Evolutionary conservation across 2,888 invertebrate species (phyloP), one percentile per base, ranked within the genome.

Genomic region (Tanypteryx hageni): DNA sequence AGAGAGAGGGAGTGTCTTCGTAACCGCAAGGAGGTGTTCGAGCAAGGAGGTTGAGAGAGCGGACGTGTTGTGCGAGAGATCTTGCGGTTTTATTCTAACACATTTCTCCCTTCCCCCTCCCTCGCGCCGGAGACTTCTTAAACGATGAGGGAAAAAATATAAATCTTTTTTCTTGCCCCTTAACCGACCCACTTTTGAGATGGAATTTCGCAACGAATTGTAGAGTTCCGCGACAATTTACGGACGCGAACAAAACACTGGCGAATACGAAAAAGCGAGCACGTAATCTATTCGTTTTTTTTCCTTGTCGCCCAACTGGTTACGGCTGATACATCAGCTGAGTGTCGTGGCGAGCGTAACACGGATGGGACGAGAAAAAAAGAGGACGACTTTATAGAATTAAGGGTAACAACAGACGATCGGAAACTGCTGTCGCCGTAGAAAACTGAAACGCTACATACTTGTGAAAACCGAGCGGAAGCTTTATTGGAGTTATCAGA

Each of bases 131-230:
- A 44, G 44, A 44, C 44, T 68, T 11, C 68, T n/a, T 10, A 68
- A 22, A 68, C 22, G 76, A 1, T 3, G 76, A 10, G 9, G 13
- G 11, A 76, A 76, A 76, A 76, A 76, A 76, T 22, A 22, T 13
- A 27, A 13, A 27, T 76, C 4, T 27, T 16, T 68, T 27, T 27
- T 13, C 22, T 22, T 13, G n/a, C 22, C 13, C 27, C 76, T 27
- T 76, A 76, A 76, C 22, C 27, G 76, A 76, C 76, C 76, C 27
- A 76, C 76, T 76, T 76, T 27, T 76, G 76, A 11, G 27, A 76
- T 76, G 76, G 76, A 76, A 76, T 76, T 76, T 76, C 76, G 76
- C 76, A 76, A 76, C 22, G 76, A 76, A 76, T 76, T 76, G 76
- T 44, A 44, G 76, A 76, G 22, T 27, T 27, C 76, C 76, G 22